These are phyloP conservation scores for Sphaerophoria rueppellii DNA, from an alignment of 2,888 invertebrate genomes.

Conservation along the genomic window DNA sequence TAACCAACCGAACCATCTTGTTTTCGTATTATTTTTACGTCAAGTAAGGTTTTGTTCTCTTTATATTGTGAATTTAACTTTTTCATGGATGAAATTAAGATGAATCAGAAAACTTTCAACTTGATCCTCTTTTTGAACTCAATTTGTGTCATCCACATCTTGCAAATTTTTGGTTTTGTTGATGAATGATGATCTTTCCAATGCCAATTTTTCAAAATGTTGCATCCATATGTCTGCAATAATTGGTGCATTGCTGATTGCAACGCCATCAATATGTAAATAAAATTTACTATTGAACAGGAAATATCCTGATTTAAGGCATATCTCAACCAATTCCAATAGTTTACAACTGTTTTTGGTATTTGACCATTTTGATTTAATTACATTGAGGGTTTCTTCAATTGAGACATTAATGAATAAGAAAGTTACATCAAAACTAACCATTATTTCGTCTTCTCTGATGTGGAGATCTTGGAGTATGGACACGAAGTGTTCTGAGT, in stretches of 20 bases:
- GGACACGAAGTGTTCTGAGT: neutral
- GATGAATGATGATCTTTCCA: neutral
- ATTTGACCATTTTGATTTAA: neutral
- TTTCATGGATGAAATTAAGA: neutral
- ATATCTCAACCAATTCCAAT: neutral
- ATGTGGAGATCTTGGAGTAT: neutral
- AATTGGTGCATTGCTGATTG: neutral
- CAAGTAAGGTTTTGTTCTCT: neutral
- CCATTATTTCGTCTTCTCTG: constrained; percentile 2
- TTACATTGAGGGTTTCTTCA: neutral
- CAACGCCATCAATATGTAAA: neutral
- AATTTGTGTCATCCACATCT: constrained; percentile 1
- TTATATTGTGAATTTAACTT: neutral
- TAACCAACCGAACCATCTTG: neutral
- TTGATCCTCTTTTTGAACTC: neutral
- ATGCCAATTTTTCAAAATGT: neutral
- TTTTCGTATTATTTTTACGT: neutral
- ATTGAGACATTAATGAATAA: neutral
- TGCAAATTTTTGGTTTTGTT: no score
- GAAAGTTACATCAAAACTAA: neutral
- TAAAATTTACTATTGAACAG: neutral
- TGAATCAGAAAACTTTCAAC: neutral
- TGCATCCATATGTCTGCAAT: neutral
- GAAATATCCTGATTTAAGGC: neutral
- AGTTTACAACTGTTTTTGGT: neutral